Evolutionary conservation across 2,113 vertebrate genomes (phyloP).

Genomic region (Amblyornis subalaris): DNA sequence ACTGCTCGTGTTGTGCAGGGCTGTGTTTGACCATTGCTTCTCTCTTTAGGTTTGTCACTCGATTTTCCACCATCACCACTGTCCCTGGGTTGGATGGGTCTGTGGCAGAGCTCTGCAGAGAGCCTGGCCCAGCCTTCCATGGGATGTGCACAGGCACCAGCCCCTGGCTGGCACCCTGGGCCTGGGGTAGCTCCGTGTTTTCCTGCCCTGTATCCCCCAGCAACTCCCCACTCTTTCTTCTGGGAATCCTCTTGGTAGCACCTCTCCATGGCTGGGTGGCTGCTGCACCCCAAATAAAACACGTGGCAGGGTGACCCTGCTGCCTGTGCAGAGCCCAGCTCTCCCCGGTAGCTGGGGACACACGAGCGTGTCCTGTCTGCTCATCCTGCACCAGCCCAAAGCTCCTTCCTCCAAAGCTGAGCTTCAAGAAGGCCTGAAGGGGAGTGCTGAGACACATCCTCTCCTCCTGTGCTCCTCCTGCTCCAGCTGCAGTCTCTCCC

Average conservation of each 20-base stretch:
- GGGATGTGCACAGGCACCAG: not conserved
- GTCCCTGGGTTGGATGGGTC: too few relatives aligned
- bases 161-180: not conserved
- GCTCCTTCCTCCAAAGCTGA: not conserved
- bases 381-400: not conserved
- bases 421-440: not conserved
- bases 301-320: not conserved
- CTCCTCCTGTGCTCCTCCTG: not conserved
- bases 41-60: not conserved
- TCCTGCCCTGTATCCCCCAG: not conserved
- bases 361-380: not conserved
- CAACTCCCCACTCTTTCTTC: not conserved
- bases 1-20: not conserved
- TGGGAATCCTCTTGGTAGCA: not conserved
- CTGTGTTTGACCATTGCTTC: not conserved
- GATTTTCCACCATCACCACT: not conserved
- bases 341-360: accelerated
- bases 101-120: not conserved
- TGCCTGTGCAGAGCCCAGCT: not conserved
- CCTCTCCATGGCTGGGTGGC: not conserved
- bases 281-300: not conserved
- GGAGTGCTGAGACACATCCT: not conserved
- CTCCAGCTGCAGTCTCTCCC: not conserved
- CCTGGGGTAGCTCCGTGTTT: accelerated
- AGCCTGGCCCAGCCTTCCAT: not conserved